Conservation (phyloP, 2,113 vertebrate genomes). For the Zingel zingel region DNA sequence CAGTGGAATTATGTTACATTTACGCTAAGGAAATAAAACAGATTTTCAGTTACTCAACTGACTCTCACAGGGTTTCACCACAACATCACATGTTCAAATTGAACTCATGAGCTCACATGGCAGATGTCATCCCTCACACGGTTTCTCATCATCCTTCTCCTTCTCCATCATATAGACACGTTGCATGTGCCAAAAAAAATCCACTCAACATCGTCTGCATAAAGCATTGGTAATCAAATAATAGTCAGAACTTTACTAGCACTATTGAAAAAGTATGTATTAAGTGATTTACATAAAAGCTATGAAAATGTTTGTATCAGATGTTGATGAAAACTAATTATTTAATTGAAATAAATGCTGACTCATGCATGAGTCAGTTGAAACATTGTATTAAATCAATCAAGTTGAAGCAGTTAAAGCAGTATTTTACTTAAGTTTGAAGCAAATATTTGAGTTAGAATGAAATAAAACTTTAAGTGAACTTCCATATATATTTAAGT, state of each 20-base stretch:
- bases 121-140: not conserved
- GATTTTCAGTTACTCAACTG: constrained; percentile 10
- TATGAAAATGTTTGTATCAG: not conserved
- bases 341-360: not conserved
- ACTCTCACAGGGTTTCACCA: constrained; percentile 54
- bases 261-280: not conserved
- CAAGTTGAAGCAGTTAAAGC: too few species aligned
- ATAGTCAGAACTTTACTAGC: not conserved
- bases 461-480: too few species aligned
- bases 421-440: too few species aligned
- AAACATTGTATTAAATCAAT: too few species aligned
- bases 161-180: not conserved
- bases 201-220: not conserved
- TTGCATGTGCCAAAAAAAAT: not conserved
- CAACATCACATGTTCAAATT: constrained; percentile 51
- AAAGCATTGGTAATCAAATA: too few species aligned
- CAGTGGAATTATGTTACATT: not conserved
- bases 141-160: not conserved
- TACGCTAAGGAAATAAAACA: not conserved
- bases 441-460: too few species aligned
- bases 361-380: too few species aligned
- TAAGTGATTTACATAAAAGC: not conserved
- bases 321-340: not conserved
- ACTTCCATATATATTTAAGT: too few species aligned
- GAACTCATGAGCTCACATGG: constrained; percentile 42